Evolutionary conservation across 2,888 invertebrate species (phyloP).

Genomic region (Athetis lepigone): DNA sequence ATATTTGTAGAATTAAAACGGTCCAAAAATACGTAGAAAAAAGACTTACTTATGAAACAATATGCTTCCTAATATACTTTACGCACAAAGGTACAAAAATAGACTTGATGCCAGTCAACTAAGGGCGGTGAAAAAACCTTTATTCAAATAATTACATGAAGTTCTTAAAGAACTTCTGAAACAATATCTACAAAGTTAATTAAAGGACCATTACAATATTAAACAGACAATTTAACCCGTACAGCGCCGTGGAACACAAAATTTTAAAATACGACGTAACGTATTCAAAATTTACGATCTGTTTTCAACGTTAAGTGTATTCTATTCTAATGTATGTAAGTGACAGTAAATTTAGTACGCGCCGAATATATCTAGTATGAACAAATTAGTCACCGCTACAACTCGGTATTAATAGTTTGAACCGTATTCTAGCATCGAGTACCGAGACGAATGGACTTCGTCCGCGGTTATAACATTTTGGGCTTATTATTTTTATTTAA

Average conservation of each 20-base stretch:
- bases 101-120: no score
- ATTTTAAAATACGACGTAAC: conserved; percentile 1
- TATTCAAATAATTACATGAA: background rate
- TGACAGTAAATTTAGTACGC: conserved; percentile 66
- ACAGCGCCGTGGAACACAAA: background rate
- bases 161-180: background rate
- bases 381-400: conserved; percentile 74
- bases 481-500: no score
- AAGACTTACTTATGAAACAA: no score
- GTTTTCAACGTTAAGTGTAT: conserved; percentile 44
- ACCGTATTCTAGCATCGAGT: conserved; percentile 66
- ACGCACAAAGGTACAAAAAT: no score
- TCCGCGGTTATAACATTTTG: no score
- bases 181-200: background rate
- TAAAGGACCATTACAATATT: background rate
- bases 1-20: no score
- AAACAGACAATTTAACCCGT: background rate
- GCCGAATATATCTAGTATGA: conserved; percentile 67
- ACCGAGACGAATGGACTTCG: conserved; percentile 35
- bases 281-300: conserved; percentile 49
- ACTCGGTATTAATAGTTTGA: conserved; percentile 70
- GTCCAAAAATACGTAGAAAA: no score
- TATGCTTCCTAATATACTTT: no score
- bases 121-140: no score
- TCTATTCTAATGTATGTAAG: conserved; percentile 59